These are phyloP conservation scores for Pantelozetes paolii DNA, from an alignment of 2,888 invertebrate species.

Conservation along the genomic window DNA sequence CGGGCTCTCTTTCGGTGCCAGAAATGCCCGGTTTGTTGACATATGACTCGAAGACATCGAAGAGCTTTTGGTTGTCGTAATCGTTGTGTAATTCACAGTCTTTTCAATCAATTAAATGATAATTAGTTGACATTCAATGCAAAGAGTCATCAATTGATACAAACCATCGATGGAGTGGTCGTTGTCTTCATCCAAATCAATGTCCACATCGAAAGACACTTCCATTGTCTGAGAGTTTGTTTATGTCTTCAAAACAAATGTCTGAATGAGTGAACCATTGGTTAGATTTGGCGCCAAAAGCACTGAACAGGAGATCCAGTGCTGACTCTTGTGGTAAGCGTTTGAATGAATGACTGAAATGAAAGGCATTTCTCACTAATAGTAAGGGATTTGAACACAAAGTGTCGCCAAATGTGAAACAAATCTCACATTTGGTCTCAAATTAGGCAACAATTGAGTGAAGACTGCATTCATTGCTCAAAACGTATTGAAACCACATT, in stretches of 20 bases:
- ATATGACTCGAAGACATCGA: conserved; percentile 7
- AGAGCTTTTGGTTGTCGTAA: conserved; percentile 25
- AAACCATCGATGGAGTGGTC: conserved; percentile 1
- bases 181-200: conserved; percentile 8
- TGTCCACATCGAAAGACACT: conserved; percentile 7
- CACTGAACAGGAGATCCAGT: not conserved
- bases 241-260: no score
- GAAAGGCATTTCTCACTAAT: not conserved
- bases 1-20: not conserved
- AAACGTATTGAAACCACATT: not conserved
- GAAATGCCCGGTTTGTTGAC: not conserved
- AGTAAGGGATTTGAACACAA: not conserved
- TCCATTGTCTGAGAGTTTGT: conserved; percentile 9
- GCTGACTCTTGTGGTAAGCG: not conserved
- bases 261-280: not conserved
- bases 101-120: not conserved
- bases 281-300: not conserved
- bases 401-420: no score
- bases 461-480: not conserved
- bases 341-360: not conserved
- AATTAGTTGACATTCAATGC: not conserved
- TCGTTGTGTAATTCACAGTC: conserved; percentile 18
- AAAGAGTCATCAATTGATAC: not conserved
- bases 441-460: not conserved
- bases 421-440: not conserved